Evolutionary conservation across 2,888 invertebrate genomes (phyloP).

Genomic region (Hypolimnas misippus): DNA sequence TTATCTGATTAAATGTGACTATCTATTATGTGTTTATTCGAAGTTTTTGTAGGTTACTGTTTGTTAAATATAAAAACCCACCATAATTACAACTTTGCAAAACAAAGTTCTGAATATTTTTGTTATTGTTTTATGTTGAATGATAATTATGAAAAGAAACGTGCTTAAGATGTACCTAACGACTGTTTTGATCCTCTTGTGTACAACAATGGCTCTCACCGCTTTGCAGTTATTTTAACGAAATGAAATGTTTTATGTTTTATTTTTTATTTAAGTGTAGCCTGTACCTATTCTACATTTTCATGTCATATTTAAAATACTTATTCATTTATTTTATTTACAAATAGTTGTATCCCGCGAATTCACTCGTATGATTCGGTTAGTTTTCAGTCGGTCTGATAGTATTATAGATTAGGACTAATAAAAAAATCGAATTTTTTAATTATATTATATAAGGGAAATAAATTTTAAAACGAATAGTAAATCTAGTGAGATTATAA

Average conservation of each 20-base stretch:
- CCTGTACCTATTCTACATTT: too few relatives aligned
- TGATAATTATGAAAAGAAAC: neutral
- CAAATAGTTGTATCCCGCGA: too few relatives aligned
- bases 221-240: neutral
- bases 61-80: neutral
- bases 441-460: too few relatives aligned
- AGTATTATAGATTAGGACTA: too few relatives aligned
- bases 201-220: neutral
- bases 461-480: too few relatives aligned
- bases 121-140: neutral
- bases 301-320: too few relatives aligned
- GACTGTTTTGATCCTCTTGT: neutral
- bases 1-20: slow-evolving; percentile 4
- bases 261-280: too few relatives aligned
- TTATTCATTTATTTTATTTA: too few relatives aligned
- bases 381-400: too few relatives aligned
- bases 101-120: neutral
- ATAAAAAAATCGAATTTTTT: too few relatives aligned
- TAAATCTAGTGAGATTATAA: too few relatives aligned
- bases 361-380: too few relatives aligned
- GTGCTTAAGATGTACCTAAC: neutral
- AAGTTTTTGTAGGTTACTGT: neutral
- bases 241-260: neutral
- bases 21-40: neutral
- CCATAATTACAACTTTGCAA: neutral